Conservation (phyloP, 1,140 invertebrate species). For the Drosophila setifemur region DNA sequence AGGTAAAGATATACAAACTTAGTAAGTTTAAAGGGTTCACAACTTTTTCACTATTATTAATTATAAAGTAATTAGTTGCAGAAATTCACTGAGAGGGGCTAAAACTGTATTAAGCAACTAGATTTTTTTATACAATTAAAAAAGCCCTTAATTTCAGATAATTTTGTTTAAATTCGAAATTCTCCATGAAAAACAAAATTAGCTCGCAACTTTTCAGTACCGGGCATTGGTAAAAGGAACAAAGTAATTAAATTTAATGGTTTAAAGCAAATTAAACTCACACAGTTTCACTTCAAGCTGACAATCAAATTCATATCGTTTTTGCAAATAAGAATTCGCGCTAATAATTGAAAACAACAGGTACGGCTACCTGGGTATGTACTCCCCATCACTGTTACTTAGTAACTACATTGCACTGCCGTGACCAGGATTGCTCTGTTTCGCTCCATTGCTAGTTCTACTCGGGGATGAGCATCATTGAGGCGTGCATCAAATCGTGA, state of each 20-base stretch:
- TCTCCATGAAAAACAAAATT: no score
- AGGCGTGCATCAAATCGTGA: constrained; percentile 62
- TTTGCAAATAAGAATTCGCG: not conserved
- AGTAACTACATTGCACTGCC: constrained; percentile 57
- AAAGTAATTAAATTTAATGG: not conserved
- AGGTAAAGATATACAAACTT: not conserved
- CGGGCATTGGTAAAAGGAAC: no score
- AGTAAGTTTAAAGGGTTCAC: not conserved
- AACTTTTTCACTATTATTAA: not conserved
- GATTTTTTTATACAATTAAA: no score
- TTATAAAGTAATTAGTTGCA: no score
- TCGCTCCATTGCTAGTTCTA: constrained; percentile 2
- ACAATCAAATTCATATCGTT: no score
- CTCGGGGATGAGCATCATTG: constrained; percentile 65
- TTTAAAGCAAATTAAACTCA: not conserved
- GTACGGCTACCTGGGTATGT: constrained; percentile 1
- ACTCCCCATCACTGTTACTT: constrained; percentile 22
- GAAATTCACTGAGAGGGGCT: no score
- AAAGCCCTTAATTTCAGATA: no score
- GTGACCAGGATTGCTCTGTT: not conserved
- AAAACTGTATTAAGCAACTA: no score
- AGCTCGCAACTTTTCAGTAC: no score
- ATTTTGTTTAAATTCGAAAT: no score
- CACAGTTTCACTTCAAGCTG: no score
- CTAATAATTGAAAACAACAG: not conserved